Percentiles rank a stretch among this genome's conserved stretches.
These are phyloP conservation scores for Drosophila micromelanica DNA, from an alignment of 1,140 invertebrate genomes.

Conservation along the genomic window DNA sequence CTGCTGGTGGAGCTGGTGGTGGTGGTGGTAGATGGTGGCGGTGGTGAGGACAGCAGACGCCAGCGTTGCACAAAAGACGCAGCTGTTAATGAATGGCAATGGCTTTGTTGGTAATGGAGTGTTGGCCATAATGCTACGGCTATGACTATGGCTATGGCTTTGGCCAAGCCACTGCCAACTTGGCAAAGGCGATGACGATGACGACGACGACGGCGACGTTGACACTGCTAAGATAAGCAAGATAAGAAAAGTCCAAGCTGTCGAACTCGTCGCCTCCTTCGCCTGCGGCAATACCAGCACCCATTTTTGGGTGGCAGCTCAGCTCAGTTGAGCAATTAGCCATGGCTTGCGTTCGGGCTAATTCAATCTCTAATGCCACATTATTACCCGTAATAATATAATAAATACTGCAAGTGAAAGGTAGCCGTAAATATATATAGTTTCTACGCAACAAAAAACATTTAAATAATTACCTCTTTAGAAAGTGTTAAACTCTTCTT, in stretches of 20 bases:
- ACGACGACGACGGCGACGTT: slow-evolving; percentile 48
- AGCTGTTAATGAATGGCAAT: slow-evolving; percentile 78
- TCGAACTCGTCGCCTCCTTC: slow-evolving; percentile 20
- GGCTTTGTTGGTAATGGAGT: slow-evolving; percentile 79
- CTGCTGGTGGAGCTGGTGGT: too few species aligned
- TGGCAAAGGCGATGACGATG: slow-evolving; percentile 29
- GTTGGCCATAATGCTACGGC: slow-evolving; percentile 71
- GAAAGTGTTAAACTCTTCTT: too few species aligned
- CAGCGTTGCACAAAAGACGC: slow-evolving; percentile 53
- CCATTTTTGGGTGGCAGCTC: slow-evolving; percentile 7
- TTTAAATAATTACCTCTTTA: too few species aligned
- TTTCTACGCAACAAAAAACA: not conserved
- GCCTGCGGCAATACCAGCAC: not conserved
- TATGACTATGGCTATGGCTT: slow-evolving; percentile 5
- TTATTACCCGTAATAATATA: slow-evolving; percentile 22
- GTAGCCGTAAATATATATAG: not conserved
- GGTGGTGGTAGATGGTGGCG: too few species aligned
- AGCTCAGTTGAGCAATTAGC: slow-evolving; percentile 36
- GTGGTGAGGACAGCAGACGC: not conserved
- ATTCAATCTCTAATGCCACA: slow-evolving; percentile 10
- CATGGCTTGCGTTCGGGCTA: slow-evolving; percentile 25
- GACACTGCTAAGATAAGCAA: slow-evolving; percentile 65
- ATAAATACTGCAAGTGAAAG: slow-evolving; percentile 27
- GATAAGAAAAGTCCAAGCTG: slow-evolving; percentile 51
- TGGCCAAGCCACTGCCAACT: slow-evolving; percentile 13